Evolutionary conservation across 2,113 vertebrate genomes (phyloP), one percentile per base, ranked within the genome.

Genomic region (Oriolus oriolus): DNA sequence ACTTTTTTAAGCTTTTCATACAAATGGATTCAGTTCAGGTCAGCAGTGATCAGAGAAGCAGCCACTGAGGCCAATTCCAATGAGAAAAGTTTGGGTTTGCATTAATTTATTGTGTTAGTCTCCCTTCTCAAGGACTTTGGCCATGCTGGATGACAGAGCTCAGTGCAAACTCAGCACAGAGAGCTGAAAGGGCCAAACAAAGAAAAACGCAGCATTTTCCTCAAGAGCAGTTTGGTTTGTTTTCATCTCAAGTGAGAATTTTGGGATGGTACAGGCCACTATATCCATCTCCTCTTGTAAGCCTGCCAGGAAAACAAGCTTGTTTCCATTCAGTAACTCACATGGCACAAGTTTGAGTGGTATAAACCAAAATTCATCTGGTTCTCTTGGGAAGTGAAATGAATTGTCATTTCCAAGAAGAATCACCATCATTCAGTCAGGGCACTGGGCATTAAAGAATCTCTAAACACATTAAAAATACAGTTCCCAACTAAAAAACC

Each of bases 281-380:
- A 4, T 16, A 39, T 21, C 74, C 61, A 81, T 23, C 42, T 78
- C 39, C 39, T 70, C 39, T n/a, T 71, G 35, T 22, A 65, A 84
- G 37, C 42, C 79, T 75, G 33, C 70, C 88, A 80, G 75, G 45
- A 71, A 82, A 93, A 57, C 4, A 30, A 7, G 6, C 2, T 0
- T 14, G 19, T 89, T 91, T 82, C 69, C 53, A 20, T 53, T 82
- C 44, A n/a, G 52, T 10, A 52, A 37, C 27, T 71, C 78, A n/a
- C 44, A 24, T 13, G 56, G 78, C 53, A 73, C 0, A 0, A 52
- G 15, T 30, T 28, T 24, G 59, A 69, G 28, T 5, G 41, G 49
- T 50, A 20, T 16, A 73, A 76, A 57, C 37, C 71, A 71, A 61
- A 80, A 35, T 49, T 33, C 53, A 30, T n/a, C 54, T 31, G 28